Evolutionary conservation across 2,888 invertebrate species (phyloP).

Genomic region (Oligia latruncula): DNA sequence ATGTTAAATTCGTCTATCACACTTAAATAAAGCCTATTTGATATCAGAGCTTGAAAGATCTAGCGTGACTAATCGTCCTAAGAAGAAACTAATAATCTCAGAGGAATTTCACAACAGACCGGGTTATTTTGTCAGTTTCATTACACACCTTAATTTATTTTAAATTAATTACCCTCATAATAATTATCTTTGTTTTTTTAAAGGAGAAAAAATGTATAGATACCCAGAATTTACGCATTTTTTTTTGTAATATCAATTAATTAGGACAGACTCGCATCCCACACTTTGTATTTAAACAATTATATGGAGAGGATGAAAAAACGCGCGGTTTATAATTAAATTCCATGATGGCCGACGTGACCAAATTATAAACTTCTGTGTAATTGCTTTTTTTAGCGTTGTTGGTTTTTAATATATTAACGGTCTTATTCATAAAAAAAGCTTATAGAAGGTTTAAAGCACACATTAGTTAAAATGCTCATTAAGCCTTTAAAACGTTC

Average conservation of each 20-base stretch:
- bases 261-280: conserved; percentile 30
- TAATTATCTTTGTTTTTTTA: not conserved
- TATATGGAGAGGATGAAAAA: conserved; percentile 61
- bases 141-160: not conserved
- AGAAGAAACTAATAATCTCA: not conserved
- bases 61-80: not conserved
- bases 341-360: conserved; percentile 66
- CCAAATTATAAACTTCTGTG: conserved; percentile 66
- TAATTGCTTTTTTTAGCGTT: conserved; percentile 70
- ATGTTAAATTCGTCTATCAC: not conserved
- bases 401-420: conserved; percentile 72
- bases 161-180: not conserved
- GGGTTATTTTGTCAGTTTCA: not conserved
- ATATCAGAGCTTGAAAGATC: not conserved
- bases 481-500: too few relatives aligned
- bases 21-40: not conserved
- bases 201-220: not conserved
- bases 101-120: not conserved
- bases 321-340: conserved; percentile 68
- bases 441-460: too few relatives aligned
- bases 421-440: too few relatives aligned
- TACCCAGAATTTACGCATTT: not conserved
- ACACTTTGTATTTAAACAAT: conserved; percentile 59
- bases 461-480: too few relatives aligned
- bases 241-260: conserved; percentile 36